phyloP scores from a whole-genome alignment of 2,113 vertebrate genomes.

The Meleagris gallopavo region DNA sequence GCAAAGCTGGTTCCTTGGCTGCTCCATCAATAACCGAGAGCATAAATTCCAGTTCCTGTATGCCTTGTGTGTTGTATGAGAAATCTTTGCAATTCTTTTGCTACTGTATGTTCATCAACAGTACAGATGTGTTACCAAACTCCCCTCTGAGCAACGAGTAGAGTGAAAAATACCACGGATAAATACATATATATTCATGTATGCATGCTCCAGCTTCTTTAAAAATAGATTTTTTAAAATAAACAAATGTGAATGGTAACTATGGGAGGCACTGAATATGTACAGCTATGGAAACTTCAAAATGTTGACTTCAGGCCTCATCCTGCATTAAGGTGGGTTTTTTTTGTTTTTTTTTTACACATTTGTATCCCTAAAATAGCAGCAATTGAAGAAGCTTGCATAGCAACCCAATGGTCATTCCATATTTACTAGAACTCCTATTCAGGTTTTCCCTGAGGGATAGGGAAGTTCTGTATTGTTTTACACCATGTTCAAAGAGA shows the following conservation, averaged over 20 bases:
- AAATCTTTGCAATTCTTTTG: neutral
- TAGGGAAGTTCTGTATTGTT: neutral
- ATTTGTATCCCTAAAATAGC: neutral
- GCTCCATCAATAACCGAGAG: neutral
- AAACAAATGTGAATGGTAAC: neutral
- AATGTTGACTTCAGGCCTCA: neutral
- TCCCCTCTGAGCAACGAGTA: neutral
- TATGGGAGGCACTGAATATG: neutral
- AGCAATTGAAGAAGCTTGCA: neutral
- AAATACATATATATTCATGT: no score
- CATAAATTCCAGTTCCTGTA: neutral
- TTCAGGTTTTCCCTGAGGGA: neutral
- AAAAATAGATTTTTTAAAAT: neutral
- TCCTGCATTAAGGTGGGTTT: neutral
- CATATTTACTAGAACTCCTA: neutral
- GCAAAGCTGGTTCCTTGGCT: fast-evolving
- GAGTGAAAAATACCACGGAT: neutral
- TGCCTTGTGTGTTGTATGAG: neutral
- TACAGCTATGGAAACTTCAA: neutral
- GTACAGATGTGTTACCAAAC: neutral
- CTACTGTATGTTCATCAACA: fast-evolving
- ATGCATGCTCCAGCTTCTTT: neutral
- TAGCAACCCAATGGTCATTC: neutral
- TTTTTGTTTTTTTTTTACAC: neutral
- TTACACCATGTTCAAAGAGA: neutral